Evolutionary conservation across 1,140 invertebrate genomes (phyloP).

Genomic region (Trichonephila inaurata): DNA sequence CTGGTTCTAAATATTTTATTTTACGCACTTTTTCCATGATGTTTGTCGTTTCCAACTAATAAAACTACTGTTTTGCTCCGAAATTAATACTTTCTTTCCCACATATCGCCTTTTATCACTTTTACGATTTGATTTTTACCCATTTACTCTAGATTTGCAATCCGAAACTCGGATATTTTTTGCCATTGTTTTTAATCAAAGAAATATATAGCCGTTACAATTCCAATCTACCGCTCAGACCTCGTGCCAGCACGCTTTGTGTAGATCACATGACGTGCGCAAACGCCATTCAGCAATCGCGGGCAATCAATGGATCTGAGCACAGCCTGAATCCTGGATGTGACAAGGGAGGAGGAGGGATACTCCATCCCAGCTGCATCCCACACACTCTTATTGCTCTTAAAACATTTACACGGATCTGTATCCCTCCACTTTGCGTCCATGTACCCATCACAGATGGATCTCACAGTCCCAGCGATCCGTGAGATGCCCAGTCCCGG

Average conservation of each 20-base stretch:
- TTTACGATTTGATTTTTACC: no score
- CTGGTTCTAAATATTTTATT: no score
- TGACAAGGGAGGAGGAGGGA: background rate
- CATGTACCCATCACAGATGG: slow-evolving; percentile 8
- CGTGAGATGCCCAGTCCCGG: background rate
- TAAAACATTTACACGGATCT: slow-evolving; percentile 30
- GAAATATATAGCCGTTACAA: background rate
- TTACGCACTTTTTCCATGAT: no score
- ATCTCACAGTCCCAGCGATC: background rate
- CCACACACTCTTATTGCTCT: background rate
- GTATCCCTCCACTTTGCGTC: slow-evolving; percentile 35
- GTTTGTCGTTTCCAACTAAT: no score
- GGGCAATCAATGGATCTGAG: slow-evolving; percentile 70
- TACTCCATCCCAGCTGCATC: slow-evolving; percentile 53
- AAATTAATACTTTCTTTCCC: no score
- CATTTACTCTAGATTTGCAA: no score
- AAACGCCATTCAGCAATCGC: slow-evolving; percentile 1
- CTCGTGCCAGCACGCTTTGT: background rate
- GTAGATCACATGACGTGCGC: slow-evolving; percentile 66
- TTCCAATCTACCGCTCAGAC: background rate
- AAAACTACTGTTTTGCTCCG: no score
- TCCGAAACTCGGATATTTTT: no score
- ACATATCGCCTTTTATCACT: no score
- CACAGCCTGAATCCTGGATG: slow-evolving; percentile 65
- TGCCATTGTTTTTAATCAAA: no score